Percentiles rank a stretch among this genome's conserved stretches.
Conservation (phyloP, 2,113 vertebrate genomes). For the Heteronetta atricapilla region DNA sequence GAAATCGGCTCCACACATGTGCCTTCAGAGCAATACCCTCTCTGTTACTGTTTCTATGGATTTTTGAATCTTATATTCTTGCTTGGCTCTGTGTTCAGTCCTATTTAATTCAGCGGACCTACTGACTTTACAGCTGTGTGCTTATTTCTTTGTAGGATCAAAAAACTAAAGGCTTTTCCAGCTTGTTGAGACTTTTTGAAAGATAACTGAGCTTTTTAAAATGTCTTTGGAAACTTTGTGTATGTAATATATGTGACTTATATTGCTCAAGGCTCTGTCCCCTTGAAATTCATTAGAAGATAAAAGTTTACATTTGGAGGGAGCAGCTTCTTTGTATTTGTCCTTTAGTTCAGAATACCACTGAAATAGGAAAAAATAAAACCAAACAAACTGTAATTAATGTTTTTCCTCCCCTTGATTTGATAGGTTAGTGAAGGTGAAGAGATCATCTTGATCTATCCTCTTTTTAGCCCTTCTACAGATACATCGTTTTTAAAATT, state of each 20-base stretch:
- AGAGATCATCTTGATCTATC: not conserved
- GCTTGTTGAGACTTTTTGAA: not conserved
- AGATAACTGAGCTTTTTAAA: not conserved
- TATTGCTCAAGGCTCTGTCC: not conserved
- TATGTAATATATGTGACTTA: not conserved
- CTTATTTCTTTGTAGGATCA: not conserved
- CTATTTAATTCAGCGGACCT: not conserved
- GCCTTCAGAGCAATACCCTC: not conserved
- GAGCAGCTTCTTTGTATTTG: not conserved
- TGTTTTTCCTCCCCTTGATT: not conserved
- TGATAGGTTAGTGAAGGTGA: not conserved
- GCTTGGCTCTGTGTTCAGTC: not conserved
- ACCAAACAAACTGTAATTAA: not conserved
- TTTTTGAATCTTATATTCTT: not conserved
- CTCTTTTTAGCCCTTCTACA: not conserved
- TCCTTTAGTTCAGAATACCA: not conserved
- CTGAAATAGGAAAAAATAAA: not conserved
- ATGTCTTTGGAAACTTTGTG: not conserved
- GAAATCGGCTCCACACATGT: not conserved
- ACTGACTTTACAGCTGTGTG: not conserved
- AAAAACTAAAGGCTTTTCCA: not conserved
- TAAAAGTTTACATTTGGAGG: not conserved
- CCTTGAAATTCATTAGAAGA: not conserved
- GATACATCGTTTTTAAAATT: fast-evolving
- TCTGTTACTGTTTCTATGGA: not conserved